Conservation (phyloP, 2,113 vertebrate species). For the Podarcis muralis region DNA sequence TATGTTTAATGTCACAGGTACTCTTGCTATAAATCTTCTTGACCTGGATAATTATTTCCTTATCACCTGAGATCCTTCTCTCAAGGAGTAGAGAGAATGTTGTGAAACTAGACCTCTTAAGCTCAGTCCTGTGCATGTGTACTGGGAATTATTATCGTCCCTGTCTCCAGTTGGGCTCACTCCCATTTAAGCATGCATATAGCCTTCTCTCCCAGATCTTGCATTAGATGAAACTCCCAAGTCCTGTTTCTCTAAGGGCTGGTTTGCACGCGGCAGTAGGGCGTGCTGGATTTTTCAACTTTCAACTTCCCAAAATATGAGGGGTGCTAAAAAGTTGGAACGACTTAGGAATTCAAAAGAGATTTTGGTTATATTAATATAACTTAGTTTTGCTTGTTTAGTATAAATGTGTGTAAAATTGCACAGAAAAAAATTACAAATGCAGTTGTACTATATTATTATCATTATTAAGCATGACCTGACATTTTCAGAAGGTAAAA, state of each 20-base stretch:
- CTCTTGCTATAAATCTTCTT: background rate
- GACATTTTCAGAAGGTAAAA: too few relatives aligned
- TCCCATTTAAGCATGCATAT: background rate
- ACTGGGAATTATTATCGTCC: background rate
- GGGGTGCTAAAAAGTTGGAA: too few relatives aligned
- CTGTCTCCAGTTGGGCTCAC: background rate
- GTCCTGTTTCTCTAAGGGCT: background rate
- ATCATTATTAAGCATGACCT: too few relatives aligned
- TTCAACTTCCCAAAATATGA: too few relatives aligned
- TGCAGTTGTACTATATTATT: too few relatives aligned
- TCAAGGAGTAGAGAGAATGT: background rate
- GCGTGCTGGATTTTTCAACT: too few relatives aligned
- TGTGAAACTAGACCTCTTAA: background rate
- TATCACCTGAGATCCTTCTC: background rate
- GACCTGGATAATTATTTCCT: background rate
- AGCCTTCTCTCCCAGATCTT: background rate
- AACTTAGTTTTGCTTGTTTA: background rate
- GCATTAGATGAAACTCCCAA: background rate
- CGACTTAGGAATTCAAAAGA: too few relatives aligned
- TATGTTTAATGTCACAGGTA: background rate
- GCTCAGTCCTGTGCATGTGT: background rate
- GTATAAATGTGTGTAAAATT: too few relatives aligned
- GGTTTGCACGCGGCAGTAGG: background rate
- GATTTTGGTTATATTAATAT: too few relatives aligned
- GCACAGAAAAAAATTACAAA: too few relatives aligned